Percentiles rank a stretch among this genome's conserved stretches.
Conservation (phyloP, 2,888 invertebrate species). For the Penaeus monodon region DNA sequence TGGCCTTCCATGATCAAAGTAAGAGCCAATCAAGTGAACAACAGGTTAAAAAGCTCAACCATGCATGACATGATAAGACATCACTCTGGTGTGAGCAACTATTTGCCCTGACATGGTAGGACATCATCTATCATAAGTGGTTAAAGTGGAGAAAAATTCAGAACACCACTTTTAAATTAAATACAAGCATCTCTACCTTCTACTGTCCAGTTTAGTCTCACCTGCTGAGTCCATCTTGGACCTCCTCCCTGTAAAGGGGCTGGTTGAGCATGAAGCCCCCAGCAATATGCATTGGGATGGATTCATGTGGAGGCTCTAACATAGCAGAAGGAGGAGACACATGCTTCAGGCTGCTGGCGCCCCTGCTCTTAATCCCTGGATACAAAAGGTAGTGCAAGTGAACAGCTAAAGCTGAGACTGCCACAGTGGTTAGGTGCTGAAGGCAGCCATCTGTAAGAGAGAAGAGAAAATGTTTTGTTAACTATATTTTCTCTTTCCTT, state of each 20-base stretch:
- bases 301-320: constrained; percentile 13
- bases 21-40: too few relatives aligned
- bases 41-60: too few relatives aligned
- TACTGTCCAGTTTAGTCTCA: neutral
- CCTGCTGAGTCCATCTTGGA: constrained; percentile 28
- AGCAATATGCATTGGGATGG: neutral
- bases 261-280: constrained; percentile 9
- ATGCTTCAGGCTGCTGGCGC: neutral
- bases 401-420: constrained; percentile 33
- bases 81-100: too few relatives aligned
- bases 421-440: constrained; percentile 35
- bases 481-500: too few relatives aligned
- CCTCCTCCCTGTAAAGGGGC: constrained; percentile 32
- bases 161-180: too few relatives aligned
- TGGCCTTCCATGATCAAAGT: too few relatives aligned
- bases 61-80: too few relatives aligned
- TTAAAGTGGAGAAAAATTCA: too few relatives aligned
- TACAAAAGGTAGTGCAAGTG: constrained; percentile 40
- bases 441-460: constrained; percentile 41
- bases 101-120: too few relatives aligned
- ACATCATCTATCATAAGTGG: too few relatives aligned
- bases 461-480: neutral
- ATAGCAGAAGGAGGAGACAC: neutral
- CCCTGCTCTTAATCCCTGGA: neutral
- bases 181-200: too few relatives aligned